Conservation (phyloP, 2,888 invertebrate genomes). For the Hypselothyrea guttata region DNA sequence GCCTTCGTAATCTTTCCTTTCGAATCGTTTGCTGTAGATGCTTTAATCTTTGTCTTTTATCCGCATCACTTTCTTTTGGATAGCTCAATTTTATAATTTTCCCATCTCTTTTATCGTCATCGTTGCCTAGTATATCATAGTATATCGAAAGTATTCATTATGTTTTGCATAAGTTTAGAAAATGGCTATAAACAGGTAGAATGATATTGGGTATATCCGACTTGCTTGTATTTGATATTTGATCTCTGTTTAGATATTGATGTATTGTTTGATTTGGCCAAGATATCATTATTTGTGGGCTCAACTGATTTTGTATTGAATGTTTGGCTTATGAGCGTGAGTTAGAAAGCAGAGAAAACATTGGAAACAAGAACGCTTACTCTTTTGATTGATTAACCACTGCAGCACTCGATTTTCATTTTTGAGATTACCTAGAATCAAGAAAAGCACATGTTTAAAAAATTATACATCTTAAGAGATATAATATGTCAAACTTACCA, state of each 20-base stretch:
- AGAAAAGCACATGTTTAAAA: not conserved
- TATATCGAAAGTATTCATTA: constrained; percentile 65
- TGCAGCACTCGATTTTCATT: constrained; percentile 97
- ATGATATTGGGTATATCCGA: constrained; percentile 57
- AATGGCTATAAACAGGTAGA: constrained; percentile 52
- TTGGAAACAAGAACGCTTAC: constrained; percentile 88
- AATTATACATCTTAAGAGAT: too few species aligned
- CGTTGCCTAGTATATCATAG: constrained; percentile 64
- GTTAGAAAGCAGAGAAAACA: constrained; percentile 81
- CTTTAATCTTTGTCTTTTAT: constrained; percentile 64
- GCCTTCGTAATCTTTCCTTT: constrained; percentile 79
- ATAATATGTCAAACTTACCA: constrained; percentile 85
- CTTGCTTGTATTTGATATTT: constrained; percentile 48
- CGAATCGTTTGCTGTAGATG: constrained; percentile 82
- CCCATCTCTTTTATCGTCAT: constrained; percentile 70
- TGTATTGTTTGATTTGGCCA: constrained; percentile 37
- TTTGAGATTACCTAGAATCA: constrained; percentile 91
- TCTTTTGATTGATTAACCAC: constrained; percentile 97
- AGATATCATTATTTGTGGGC: constrained; percentile 28
- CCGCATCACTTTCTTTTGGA: constrained; percentile 70
- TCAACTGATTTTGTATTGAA: constrained; percentile 60
- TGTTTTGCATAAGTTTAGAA: constrained; percentile 53
- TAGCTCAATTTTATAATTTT: constrained; percentile 68
- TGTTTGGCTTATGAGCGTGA: constrained; percentile 73
- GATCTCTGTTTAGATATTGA: constrained; percentile 15